Evolutionary conservation across 2,888 invertebrate genomes (phyloP).

Genomic region (Andrena praecox): DNA sequence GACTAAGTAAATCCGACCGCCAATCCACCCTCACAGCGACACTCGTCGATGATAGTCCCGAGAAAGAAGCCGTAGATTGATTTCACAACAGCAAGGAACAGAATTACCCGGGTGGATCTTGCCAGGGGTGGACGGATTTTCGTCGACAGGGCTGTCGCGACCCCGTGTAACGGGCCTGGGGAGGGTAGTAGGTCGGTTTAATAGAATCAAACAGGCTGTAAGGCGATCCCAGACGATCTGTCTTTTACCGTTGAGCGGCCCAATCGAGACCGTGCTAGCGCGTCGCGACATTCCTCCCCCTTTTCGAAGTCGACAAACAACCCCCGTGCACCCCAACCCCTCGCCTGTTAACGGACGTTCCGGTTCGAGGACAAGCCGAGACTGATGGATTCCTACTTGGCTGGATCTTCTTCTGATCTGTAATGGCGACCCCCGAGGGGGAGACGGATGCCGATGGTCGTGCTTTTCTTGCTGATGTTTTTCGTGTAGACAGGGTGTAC

Average conservation of each 20-base stretch:
- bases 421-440: conserved; percentile 41
- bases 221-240: conserved; percentile 83
- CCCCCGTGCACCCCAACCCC: conserved; percentile 54
- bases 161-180: conserved; percentile 4
- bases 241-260: conserved; percentile 81
- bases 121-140: conserved; percentile 64
- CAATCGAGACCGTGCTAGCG: conserved; percentile 78
- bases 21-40: conserved; percentile 14
- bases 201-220: conserved; percentile 83
- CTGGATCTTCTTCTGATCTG: conserved; percentile 41
- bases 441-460: not conserved
- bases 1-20: not conserved
- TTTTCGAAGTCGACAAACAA: conserved; percentile 76
- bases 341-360: conserved; percentile 57
- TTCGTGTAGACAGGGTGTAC: conserved; percentile 8
- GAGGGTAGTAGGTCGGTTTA: conserved; percentile 75
- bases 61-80: conserved; percentile 32
- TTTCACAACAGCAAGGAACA: conserved; percentile 6
- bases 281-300: conserved; percentile 74
- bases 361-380: conserved; percentile 28
- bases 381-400: conserved; percentile 54
- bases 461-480: conserved; percentile 15
- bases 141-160: conserved; percentile 33
- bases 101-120: conserved; percentile 16
- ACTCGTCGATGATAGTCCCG: conserved; percentile 14